A percentile compares a stretch with the other conserved stretches of the same genome.
Evolutionary conservation across 2,113 vertebrate species (phyloP).

Genomic region (Anoura caudifer): DNA sequence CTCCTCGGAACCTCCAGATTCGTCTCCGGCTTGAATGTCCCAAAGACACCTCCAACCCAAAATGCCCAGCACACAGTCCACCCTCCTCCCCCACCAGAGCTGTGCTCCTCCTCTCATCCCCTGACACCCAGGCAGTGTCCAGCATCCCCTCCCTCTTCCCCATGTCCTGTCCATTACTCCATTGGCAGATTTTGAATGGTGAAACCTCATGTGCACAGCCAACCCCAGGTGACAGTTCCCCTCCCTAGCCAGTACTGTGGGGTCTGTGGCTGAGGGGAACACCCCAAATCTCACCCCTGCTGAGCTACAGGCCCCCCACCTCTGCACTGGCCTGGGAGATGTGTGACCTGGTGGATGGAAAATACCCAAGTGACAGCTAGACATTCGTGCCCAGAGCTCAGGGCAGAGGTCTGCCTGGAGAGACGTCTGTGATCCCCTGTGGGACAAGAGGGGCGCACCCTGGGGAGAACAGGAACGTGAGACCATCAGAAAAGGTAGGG

Average conservation of each 20-base stretch:
- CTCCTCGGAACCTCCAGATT: background rate
- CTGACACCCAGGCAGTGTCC: too few species aligned
- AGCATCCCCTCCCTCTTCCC: background rate
- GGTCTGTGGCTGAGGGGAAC: background rate
- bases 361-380: background rate
- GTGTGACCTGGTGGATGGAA: background rate
- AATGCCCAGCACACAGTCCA: background rate
- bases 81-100: background rate
- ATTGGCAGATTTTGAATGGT: too few species aligned
- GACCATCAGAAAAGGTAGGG: background rate
- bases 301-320: background rate
- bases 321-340: background rate
- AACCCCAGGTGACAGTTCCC: background rate
- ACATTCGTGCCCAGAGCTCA: background rate
- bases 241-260: background rate
- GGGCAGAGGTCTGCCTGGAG: background rate
- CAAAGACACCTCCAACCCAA: background rate
- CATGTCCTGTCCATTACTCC: rapidly evolving
- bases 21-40: background rate
- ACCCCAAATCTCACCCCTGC: background rate
- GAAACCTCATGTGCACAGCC: background rate
- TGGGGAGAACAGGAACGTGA: background rate
- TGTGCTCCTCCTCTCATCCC: rapidly evolving
- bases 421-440: background rate
- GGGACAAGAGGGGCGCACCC: background rate